These are phyloP conservation scores for Hylomyscus alleni DNA, from an alignment of 2,797 vertebrate genomes.

Conservation along the genomic window DNA sequence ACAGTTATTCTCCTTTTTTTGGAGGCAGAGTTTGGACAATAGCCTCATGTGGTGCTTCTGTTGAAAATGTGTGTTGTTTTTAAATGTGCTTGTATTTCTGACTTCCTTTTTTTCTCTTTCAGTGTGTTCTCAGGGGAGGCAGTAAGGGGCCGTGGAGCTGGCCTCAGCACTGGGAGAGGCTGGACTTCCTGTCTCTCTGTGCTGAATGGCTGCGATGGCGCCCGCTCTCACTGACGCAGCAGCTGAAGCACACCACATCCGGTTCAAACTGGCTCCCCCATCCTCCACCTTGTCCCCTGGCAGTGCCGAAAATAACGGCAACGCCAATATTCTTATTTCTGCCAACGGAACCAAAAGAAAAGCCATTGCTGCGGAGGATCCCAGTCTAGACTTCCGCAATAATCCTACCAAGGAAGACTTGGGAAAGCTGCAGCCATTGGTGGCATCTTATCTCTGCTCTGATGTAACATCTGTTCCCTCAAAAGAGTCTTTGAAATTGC, in stretches of 20 bases:
- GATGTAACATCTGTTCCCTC: slow-evolving; percentile 96
- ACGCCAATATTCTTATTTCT: slow-evolving; percentile 96
- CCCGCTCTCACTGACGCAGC: slow-evolving; percentile 99
- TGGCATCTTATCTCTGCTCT: slow-evolving; percentile 96
- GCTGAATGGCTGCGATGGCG: slow-evolving; percentile 99
- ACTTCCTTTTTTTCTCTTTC: slow-evolving; percentile 70
- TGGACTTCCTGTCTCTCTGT: slow-evolving; percentile 96
- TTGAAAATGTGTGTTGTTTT: slow-evolving; percentile 74
- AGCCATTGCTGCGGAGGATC: slow-evolving; percentile 92
- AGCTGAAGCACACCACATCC: slow-evolving; percentile 99
- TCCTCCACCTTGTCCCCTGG: slow-evolving; percentile 97
- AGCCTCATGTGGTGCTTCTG: slow-evolving; percentile 62
- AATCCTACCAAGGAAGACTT: slow-evolving; percentile 93
- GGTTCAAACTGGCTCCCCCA: slow-evolving; percentile 99
- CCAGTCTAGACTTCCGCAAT: slow-evolving; percentile 93
- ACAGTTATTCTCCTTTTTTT: slow-evolving; percentile 15
- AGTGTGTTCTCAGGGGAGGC: slow-evolving; percentile 95
- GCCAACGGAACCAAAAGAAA: slow-evolving; percentile 96
- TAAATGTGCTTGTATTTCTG: slow-evolving; percentile 65
- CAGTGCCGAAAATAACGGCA: slow-evolving; percentile 98
- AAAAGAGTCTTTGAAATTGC: slow-evolving; percentile 97
- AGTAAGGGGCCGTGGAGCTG: slow-evolving; percentile 95
- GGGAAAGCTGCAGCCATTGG: slow-evolving; percentile 96
- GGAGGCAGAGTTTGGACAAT: slow-evolving; percentile 41
- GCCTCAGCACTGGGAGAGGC: slow-evolving; percentile 94